These are phyloP conservation scores for Meda fulgida DNA, from an alignment of 2,797 vertebrate genomes.

Conservation along the genomic window DNA sequence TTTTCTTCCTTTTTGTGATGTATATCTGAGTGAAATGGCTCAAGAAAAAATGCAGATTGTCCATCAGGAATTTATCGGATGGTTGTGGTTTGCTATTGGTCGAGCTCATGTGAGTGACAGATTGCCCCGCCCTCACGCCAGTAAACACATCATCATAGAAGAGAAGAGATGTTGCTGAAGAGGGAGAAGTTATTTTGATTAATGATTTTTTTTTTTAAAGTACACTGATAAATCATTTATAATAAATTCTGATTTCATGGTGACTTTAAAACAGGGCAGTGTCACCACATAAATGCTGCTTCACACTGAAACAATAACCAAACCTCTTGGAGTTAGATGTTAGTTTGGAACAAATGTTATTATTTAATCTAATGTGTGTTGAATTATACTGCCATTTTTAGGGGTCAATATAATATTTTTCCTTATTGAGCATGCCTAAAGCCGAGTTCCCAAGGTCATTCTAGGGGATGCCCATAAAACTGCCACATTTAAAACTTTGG, in stretches of 20 bases:
- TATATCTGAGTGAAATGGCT: not conserved
- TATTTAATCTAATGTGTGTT: not conserved
- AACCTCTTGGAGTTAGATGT: not conserved
- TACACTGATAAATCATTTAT: not conserved
- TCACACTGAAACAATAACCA: not conserved
- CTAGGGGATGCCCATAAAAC: slow-evolving; percentile 28
- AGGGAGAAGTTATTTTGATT: not conserved
- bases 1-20: not conserved
- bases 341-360: not conserved
- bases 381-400: not conserved
- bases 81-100: not conserved
- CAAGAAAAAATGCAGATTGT: not conserved
- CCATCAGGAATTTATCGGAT: not conserved
- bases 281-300: not conserved
- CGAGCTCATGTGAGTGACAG: not conserved
- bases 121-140: not conserved
- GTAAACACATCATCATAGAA: not conserved
- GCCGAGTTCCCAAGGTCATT: not conserved
- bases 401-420: not conserved
- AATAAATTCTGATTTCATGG: not conserved
- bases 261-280: not conserved
- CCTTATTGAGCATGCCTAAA: not conserved
- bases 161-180: not conserved
- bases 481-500: slow-evolving; percentile 23
- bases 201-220: no score